Evolutionary conservation across 2,113 vertebrate species (phyloP).

Genomic region (Tichodroma muraria): DNA sequence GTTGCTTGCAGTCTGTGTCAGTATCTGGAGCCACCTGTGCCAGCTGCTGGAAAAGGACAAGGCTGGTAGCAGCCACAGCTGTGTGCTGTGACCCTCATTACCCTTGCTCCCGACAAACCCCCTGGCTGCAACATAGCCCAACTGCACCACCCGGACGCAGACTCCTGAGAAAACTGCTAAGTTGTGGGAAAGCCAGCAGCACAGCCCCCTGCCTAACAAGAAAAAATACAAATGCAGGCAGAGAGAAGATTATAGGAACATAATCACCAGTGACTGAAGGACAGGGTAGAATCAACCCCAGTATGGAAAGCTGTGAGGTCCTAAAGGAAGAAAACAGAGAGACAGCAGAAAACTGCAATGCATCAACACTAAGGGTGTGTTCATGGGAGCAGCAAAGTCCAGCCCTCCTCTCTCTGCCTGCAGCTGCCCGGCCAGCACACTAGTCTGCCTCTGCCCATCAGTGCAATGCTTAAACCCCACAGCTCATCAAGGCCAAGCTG

Average conservation of each 20-base stretch:
- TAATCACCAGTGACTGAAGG: not conserved
- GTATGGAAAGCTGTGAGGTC: not conserved
- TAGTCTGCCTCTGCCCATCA: fast-evolving
- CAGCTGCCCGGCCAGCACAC: not conserved
- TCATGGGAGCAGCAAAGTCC: not conserved
- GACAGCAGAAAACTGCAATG: not conserved
- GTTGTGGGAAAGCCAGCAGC: not conserved
- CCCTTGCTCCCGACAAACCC: not conserved
- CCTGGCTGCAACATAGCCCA: fast-evolving
- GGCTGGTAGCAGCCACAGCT: not conserved
- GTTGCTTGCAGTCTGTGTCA: not conserved
- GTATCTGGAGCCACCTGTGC: not conserved
- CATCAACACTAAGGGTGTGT: fast-evolving
- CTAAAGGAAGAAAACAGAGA: not conserved
- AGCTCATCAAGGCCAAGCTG: not conserved
- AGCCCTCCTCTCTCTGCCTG: not conserved
- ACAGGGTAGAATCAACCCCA: not conserved
- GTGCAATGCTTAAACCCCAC: not conserved
- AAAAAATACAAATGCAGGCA: not conserved
- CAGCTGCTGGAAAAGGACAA: not conserved
- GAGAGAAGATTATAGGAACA: not conserved
- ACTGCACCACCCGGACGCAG: fast-evolving
- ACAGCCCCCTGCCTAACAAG: not conserved
- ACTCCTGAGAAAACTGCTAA: not conserved
- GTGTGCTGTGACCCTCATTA: not conserved